phyloP scores from a whole-genome alignment of 2,797 vertebrate species.

The Manis pentadactyla region DNA sequence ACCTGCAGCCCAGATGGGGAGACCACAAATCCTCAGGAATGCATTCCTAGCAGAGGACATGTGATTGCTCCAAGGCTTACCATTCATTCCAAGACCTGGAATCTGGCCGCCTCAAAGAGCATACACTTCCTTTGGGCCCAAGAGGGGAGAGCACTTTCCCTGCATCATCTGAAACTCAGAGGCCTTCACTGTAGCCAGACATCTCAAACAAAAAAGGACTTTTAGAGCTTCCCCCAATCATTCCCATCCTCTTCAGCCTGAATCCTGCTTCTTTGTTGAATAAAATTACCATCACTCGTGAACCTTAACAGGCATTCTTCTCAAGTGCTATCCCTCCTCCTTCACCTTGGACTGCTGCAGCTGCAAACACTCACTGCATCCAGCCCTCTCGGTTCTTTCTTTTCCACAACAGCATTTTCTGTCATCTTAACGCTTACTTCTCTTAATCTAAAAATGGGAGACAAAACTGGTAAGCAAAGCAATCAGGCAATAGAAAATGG shows the following conservation, averaged over 20 bases:
- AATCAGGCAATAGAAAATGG: neutral
- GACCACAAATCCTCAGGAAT: slow-evolving; percentile 75
- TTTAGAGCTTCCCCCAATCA: neutral
- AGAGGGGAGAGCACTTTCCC: neutral
- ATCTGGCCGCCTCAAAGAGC: slow-evolving; percentile 5
- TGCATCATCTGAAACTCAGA: slow-evolving; percentile 3
- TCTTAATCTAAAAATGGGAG: neutral
- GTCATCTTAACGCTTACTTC: neutral
- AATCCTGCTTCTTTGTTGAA: neutral
- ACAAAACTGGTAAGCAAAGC: neutral
- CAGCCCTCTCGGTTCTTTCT: neutral
- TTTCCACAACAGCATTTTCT: neutral
- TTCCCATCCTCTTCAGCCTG: too few relatives aligned
- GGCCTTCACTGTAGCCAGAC: neutral
- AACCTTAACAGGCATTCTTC: neutral
- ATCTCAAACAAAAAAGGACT: neutral
- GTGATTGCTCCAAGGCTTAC: slow-evolving; percentile 68
- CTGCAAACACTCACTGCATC: neutral
- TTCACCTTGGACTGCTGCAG: neutral
- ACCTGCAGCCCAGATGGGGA: slow-evolving; percentile 76
- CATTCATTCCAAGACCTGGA: slow-evolving; percentile 50
- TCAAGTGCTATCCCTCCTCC: neutral
- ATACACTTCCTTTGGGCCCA: neutral
- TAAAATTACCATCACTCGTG: neutral
- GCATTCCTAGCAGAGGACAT: slow-evolving; percentile 60